These are phyloP conservation scores for Agrypnia vestita DNA, from an alignment of 1,140 invertebrate species.

Conservation along the genomic window DNA sequence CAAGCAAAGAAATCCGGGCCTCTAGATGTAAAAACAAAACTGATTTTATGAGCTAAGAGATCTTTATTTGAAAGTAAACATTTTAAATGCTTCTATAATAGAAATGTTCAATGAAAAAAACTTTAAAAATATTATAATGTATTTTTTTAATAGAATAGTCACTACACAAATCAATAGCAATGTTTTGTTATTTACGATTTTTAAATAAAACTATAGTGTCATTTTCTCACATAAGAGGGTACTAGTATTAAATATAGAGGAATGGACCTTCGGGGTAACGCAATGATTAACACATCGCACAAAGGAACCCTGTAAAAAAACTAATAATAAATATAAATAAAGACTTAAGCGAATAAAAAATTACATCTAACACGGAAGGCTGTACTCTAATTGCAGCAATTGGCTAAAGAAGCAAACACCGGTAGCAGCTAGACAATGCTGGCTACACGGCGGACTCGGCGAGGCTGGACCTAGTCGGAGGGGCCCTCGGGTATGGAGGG, in stretches of 20 bases:
- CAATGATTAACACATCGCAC: slow-evolving; percentile 11
- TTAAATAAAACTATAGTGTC: slow-evolving; percentile 2
- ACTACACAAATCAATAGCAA: slow-evolving; percentile 2
- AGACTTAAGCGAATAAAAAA: slow-evolving; percentile 22
- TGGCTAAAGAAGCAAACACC: slow-evolving; percentile 12
- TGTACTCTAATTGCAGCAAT: slow-evolving; percentile 1
- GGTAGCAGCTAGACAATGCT: background rate
- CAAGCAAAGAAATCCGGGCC: background rate
- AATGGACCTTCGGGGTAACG: slow-evolving; percentile 20
- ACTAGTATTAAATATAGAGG: slow-evolving; percentile 11
- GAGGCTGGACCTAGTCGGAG: slow-evolving; percentile 11
- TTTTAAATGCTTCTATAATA: slow-evolving; percentile 38
- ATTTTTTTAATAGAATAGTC: background rate
- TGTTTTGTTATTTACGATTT: background rate
- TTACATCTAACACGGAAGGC: slow-evolving; percentile 30
- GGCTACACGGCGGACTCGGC: background rate
- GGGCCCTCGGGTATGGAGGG: slow-evolving; percentile 56
- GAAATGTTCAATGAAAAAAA: background rate
- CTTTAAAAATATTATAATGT: background rate
- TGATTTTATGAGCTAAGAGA: slow-evolving; percentile 17
- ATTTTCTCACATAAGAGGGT: slow-evolving; percentile 1
- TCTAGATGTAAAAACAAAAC: background rate
- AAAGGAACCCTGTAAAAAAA: slow-evolving; percentile 12
- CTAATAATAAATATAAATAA: slow-evolving; percentile 29
- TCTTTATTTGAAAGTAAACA: slow-evolving; percentile 28